Evolutionary conservation across 2,888 invertebrate genomes (phyloP).

Genomic region (Allophyes oxyacanthae): DNA sequence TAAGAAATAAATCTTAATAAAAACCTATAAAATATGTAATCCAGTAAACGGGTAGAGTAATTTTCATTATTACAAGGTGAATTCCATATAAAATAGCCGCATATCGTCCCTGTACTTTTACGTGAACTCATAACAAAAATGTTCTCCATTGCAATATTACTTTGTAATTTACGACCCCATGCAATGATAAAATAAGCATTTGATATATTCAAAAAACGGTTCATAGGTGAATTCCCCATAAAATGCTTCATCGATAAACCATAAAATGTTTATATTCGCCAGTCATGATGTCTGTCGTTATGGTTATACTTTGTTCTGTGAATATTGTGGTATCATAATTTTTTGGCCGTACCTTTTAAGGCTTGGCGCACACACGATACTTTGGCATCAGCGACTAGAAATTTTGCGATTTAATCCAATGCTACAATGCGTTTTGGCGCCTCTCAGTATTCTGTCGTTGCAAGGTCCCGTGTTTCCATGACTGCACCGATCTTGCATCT

Average conservation of each 20-base stretch:
- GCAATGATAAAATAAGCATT: slow-evolving; percentile 49
- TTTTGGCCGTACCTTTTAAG: slow-evolving; percentile 33
- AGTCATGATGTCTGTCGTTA: slow-evolving; percentile 52
- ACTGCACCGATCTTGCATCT: too few species aligned
- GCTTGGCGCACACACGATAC: background rate
- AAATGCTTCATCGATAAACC: slow-evolving; percentile 62
- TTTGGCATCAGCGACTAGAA: too few species aligned
- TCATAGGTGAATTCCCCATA: slow-evolving; percentile 42
- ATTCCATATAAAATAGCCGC: too few species aligned
- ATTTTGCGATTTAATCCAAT: background rate
- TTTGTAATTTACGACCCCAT: slow-evolving; percentile 45
- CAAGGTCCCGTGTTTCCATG: too few species aligned
- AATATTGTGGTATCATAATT: slow-evolving; percentile 46
- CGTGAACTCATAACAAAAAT: background rate
- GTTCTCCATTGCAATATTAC: slow-evolving; percentile 19
- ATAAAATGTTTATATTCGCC: slow-evolving; percentile 67
- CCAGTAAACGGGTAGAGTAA: too few species aligned
- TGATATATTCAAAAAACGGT: slow-evolving; percentile 42
- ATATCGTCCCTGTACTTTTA: too few species aligned
- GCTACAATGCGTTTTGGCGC: too few species aligned
- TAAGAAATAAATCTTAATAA: too few species aligned
- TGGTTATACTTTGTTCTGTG: slow-evolving; percentile 39
- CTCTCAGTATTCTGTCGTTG: too few species aligned
- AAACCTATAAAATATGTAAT: too few species aligned
- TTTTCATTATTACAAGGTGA: too few species aligned